Percentiles rank a stretch among this genome's conserved stretches.
phyloP scores from a whole-genome alignment of 2,888 invertebrate genomes.

The Drosophila pegasa region DNA sequence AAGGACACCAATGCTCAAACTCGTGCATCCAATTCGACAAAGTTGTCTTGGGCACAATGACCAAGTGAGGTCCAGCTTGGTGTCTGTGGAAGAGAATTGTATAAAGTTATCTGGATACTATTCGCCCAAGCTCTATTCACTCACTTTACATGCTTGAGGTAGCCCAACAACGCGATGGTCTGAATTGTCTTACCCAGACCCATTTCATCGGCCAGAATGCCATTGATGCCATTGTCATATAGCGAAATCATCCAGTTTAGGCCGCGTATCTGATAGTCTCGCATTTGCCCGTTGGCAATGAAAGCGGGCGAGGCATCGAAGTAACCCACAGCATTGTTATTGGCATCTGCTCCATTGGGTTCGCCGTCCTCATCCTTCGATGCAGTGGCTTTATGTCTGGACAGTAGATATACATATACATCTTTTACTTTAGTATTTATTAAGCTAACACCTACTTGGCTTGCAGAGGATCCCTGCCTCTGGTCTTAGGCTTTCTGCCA shows the following conservation, averaged over 20 bases:
- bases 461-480: slow-evolving; percentile 33
- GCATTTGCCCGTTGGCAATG: slow-evolving; percentile 95
- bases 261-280: slow-evolving; percentile 99
- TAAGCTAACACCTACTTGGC: slow-evolving; percentile 50
- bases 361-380: slow-evolving; percentile 98
- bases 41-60: slow-evolving; percentile 99
- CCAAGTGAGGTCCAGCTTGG: slow-evolving; percentile 97
- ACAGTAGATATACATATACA: not conserved
- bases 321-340: slow-evolving; percentile 91
- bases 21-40: slow-evolving; percentile 99
- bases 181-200: slow-evolving; percentile 99
- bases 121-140: slow-evolving; percentile 34
- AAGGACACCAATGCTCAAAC: slow-evolving; percentile 98
- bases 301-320: slow-evolving; percentile 96
- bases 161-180: slow-evolving; percentile 98
- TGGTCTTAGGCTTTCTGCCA: slow-evolving; percentile 56
- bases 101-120: not conserved
- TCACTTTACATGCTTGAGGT: slow-evolving; percentile 95
- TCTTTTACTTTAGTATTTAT: not conserved
- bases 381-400: slow-evolving; percentile 74
- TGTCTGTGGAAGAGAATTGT: slow-evolving; percentile 86
- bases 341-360: slow-evolving; percentile 94
- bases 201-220: slow-evolving; percentile 99
- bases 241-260: slow-evolving; percentile 99
- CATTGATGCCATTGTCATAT: slow-evolving; percentile 99